Percentiles rank a stretch among this genome's conserved stretches.
Evolutionary conservation across 2,888 invertebrate genomes (phyloP).

Genomic region (Andrena dorsata): DNA sequence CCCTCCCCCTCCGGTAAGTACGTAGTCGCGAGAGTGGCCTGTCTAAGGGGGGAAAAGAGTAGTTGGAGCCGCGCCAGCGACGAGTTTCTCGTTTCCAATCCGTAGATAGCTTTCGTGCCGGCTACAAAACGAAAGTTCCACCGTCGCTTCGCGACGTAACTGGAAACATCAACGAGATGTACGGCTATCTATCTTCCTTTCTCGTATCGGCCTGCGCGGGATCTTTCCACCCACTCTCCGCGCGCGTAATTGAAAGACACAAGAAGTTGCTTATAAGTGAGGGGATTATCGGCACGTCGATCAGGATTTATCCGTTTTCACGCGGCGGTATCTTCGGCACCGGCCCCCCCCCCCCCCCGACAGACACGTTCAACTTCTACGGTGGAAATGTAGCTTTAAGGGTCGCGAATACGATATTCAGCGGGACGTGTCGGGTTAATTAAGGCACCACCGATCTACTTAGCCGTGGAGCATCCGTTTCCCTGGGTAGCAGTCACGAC

Average conservation of each 20-base stretch:
- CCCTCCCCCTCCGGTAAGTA: slow-evolving; percentile 49
- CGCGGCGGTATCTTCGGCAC: slow-evolving; percentile 3
- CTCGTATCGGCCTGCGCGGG: slow-evolving; percentile 18
- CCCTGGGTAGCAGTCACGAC: background rate
- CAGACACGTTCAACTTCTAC: background rate
- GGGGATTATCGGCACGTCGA: slow-evolving; percentile 35
- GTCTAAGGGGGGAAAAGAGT: slow-evolving; percentile 39
- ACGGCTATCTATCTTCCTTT: slow-evolving; percentile 52
- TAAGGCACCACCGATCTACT: background rate
- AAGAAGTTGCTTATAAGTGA: slow-evolving; percentile 28
- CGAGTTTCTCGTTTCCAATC: slow-evolving; percentile 70
- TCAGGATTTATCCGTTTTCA: slow-evolving; percentile 38
- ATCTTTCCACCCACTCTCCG: slow-evolving; percentile 21
- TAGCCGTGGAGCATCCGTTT: background rate
- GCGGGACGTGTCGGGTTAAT: background rate
- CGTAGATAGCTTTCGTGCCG: slow-evolving; percentile 66
- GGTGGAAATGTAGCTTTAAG: slow-evolving; percentile 9
- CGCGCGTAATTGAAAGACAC: slow-evolving; percentile 46
- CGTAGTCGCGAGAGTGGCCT: slow-evolving; percentile 63
- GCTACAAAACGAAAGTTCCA: slow-evolving; percentile 65
- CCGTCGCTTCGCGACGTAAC: slow-evolving; percentile 45
- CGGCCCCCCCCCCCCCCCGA: background rate
- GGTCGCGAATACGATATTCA: slow-evolving; percentile 1
- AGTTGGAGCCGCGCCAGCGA: slow-evolving; percentile 63
- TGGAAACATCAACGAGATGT: slow-evolving; percentile 66